Base-by-base conservation (phyloP, 1,140 invertebrate species). In the Drosophila bifasciata region DNA sequence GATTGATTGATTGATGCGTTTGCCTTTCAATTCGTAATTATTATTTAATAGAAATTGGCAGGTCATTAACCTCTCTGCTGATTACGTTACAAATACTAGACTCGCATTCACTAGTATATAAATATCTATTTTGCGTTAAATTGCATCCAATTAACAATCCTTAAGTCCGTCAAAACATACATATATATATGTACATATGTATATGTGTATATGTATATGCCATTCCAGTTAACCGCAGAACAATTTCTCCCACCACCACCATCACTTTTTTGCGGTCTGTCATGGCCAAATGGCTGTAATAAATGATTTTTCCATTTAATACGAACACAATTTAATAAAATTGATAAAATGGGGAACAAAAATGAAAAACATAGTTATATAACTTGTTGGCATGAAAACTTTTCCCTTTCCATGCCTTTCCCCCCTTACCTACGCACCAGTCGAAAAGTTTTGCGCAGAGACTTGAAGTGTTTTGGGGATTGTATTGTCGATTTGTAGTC, bases 1-100 rank as follows among this genome's bases (percentile, higher is more conserved):
- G 32, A 36, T 56, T 68, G 64, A 67, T 68, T 68, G 64, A 68
- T 68, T 68, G 62, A 56, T 68, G 21, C 48, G n/a, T 28, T 56
- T 56, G n/a, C 17, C n/a, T 21, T 16, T n/a, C n/a, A 9, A 39
- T 17, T 44, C 25, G 1, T 16, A 9, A 16, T 68, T 40, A 69
- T 68, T 41, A 68, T 68, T 55, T 39, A n/a, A 69, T 56, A 48
- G 13, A 45, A 69, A 32, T 40, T 48, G 21, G 8, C 19, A 23
- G 32, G 17, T 23, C 7, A 40, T 68, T 56, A 28, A 23, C 15
- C 11, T 28, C 0, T 23, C 62, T 23, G 23, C 63, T 67, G 62
- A 66, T 45, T 53, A 36, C 11, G 3, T 32, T 17, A 16, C 21
- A 16, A 53, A 53, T 32, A 61, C 9, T 15, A 15, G 4, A 19